A percentile compares a stretch with the other conserved stretches of the same genome.
These are phyloP conservation scores for Grus americana DNA, from an alignment of 2,113 vertebrate genomes.

Conservation along the genomic window DNA sequence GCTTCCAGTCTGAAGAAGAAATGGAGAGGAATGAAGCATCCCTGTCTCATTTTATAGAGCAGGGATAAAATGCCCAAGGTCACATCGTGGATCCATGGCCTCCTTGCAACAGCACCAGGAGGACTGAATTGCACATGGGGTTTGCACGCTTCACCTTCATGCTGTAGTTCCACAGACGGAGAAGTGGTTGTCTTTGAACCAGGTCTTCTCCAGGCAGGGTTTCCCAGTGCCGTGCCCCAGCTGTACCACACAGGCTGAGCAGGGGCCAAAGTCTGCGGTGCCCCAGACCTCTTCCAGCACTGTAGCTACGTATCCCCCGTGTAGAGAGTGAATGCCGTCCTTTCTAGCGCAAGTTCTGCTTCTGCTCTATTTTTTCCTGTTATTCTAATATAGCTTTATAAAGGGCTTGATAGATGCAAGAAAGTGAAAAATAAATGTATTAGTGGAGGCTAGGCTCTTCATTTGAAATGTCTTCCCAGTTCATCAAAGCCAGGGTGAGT, in stretches of 20 bases:
- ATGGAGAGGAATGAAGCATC: background rate
- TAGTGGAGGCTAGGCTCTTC: background rate
- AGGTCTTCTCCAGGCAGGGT: background rate
- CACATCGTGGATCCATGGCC: fast-evolving
- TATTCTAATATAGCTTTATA: background rate
- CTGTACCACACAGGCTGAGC: background rate
- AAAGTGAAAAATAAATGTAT: background rate
- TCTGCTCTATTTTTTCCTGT: background rate
- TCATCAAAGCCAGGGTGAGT: background rate
- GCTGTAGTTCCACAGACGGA: background rate
- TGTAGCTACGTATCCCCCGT: fast-evolving
- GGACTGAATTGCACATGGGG: background rate
- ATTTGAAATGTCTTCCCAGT: background rate
- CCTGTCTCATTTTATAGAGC: background rate
- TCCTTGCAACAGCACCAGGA: background rate
- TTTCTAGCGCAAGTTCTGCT: background rate
- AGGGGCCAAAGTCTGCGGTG: background rate
- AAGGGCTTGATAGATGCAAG: background rate
- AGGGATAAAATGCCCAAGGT: background rate
- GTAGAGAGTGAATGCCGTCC: background rate
- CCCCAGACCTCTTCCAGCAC: background rate
- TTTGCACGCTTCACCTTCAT: background rate
- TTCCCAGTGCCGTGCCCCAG: background rate
- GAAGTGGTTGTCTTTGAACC: background rate
- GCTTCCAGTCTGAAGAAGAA: background rate